phyloP scores from a whole-genome alignment of 2,888 invertebrate genomes.

The Rhodophaea formosa region DNA sequence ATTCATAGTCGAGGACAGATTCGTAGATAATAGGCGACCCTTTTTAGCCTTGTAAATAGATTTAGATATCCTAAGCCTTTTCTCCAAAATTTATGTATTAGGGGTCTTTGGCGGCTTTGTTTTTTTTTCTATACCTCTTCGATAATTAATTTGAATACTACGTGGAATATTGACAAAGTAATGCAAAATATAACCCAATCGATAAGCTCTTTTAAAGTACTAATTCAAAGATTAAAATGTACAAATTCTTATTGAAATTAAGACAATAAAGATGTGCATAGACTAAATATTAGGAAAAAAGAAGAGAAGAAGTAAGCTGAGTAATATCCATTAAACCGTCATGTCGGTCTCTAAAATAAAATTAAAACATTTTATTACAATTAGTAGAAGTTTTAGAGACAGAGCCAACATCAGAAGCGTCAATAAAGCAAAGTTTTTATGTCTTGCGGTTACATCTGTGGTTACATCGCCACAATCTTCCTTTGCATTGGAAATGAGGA shows the following conservation, averaged over 20 bases:
- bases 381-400: no score
- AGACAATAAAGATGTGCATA: no score
- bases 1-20: constrained; percentile 9
- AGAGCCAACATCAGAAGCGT: not conserved
- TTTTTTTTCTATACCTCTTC: not conserved
- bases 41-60: constrained; percentile 1
- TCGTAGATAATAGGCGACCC: not conserved
- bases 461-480: not conserved
- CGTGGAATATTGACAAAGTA: no score
- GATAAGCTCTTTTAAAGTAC: no score
- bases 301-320: no score
- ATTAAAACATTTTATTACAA: no score
- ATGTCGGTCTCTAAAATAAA: no score
- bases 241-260: no score
- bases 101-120: not conserved
- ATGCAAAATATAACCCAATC: no score
- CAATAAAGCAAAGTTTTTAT: not conserved
- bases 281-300: no score
- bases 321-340: no score
- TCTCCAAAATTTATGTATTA: not conserved
- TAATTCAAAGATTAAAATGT: no score
- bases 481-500: not conserved
- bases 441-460: not conserved
- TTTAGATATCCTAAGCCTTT: not conserved
- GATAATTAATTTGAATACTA: not conserved